phyloP scores from a whole-genome alignment of 1,140 invertebrate species.

The Hycleus cichorii region DNA sequence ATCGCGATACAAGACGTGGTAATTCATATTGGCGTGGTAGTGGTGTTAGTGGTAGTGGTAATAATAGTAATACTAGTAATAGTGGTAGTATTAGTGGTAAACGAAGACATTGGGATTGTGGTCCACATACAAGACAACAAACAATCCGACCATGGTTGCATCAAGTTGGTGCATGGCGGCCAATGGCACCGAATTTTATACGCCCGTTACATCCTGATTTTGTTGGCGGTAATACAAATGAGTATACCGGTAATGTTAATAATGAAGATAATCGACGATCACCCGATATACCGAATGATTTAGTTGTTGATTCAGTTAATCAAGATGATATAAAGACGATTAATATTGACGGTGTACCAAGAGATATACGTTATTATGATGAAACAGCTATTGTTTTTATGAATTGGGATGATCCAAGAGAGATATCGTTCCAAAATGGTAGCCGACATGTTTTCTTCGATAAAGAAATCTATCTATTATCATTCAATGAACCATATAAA shows the following conservation, averaged over 20 bases:
- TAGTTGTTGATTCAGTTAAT: constrained; percentile 52
- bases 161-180: constrained; percentile 6
- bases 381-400: constrained; percentile 77
- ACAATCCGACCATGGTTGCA: constrained; percentile 14
- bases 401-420: constrained; percentile 74
- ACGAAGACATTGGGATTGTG: constrained; percentile 22
- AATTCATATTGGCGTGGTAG: constrained; percentile 4
- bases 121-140: constrained; percentile 14
- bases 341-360: constrained; percentile 70
- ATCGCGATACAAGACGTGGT: constrained; percentile 3
- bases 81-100: constrained; percentile 10
- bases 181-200: constrained; percentile 8
- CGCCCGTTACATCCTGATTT: neutral
- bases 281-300: constrained; percentile 10
- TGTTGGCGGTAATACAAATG: neutral
- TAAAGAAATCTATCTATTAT: constrained; percentile 56
- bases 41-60: neutral
- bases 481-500: constrained; percentile 66
- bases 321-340: constrained; percentile 69
- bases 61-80: neutral
- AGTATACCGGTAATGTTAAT: neutral
- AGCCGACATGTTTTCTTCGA: constrained; percentile 62
- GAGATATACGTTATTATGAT: constrained; percentile 81
- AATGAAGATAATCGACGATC: neutral
- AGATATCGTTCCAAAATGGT: constrained; percentile 75